phyloP scores from a whole-genome alignment of 1,140 invertebrate genomes.

The Ooceraea biroi region DNA sequence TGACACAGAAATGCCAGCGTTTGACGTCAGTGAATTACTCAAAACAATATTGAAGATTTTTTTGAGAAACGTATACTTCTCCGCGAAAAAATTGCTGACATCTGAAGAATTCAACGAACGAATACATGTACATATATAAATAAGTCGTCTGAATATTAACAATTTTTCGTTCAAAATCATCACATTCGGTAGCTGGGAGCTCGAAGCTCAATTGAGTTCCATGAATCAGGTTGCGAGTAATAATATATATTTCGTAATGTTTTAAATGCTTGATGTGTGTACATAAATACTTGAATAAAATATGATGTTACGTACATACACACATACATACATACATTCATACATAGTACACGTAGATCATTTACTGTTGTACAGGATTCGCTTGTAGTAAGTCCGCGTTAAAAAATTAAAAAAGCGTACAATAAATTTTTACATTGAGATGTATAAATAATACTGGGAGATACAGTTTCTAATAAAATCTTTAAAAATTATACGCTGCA shows the following conservation, averaged over 20 bases:
- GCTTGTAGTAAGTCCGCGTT: conserved; percentile 8
- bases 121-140: too few species aligned
- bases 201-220: not conserved
- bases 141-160: too few species aligned
- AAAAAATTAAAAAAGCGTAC: conserved; percentile 43
- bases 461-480: conserved; percentile 27
- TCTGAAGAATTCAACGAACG: too few species aligned
- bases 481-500: conserved; percentile 26
- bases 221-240: not conserved
- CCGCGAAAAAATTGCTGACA: too few species aligned
- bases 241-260: conserved; percentile 52
- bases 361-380: conserved; percentile 37
- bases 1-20: too few species aligned
- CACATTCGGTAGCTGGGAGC: too few species aligned
- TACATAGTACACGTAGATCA: not conserved
- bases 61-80: too few species aligned
- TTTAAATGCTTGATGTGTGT: conserved; percentile 50
- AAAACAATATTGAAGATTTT: too few species aligned
- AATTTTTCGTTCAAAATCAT: too few species aligned
- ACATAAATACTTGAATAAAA: conserved; percentile 61
- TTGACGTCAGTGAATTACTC: too few species aligned
- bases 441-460: conserved; percentile 55
- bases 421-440: conserved; percentile 29
- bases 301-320: not conserved
- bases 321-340: too few species aligned